These are phyloP conservation scores for Poecilia wingei DNA, from an alignment of 2,797 vertebrate genomes.

Conservation along the genomic window DNA sequence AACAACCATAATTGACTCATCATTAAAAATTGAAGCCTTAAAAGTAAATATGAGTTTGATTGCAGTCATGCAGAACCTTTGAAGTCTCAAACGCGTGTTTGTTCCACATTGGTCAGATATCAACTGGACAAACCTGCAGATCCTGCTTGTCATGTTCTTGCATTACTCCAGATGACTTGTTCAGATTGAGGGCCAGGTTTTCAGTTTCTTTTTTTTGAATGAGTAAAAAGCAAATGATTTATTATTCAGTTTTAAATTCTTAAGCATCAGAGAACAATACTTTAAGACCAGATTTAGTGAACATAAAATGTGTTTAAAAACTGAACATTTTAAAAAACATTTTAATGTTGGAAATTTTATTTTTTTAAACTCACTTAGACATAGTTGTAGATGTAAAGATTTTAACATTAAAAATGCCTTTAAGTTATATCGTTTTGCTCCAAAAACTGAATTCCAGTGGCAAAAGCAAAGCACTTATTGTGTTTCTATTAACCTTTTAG, in stretches of 20 bases:
- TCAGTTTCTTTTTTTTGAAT: not conserved
- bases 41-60: not conserved
- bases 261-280: not conserved
- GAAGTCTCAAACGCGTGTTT: not conserved
- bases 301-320: not conserved
- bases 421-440: not conserved
- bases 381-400: not conserved
- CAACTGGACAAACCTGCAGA: conserved; percentile 2
- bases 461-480: not conserved
- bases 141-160: not conserved
- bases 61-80: not conserved
- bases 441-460: not conserved
- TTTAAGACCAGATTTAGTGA: not conserved
- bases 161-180: not conserved
- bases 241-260: not conserved
- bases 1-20: not conserved
- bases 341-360: not conserved
- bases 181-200: not conserved
- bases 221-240: not conserved
- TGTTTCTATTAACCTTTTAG: not conserved
- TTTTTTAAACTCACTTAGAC: not conserved
- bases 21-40: not conserved
- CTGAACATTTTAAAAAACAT: not conserved
- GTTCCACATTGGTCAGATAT: not conserved
- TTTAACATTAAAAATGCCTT: not conserved